These are phyloP conservation scores for Adoxophyes honmai DNA, from an alignment of 1,140 invertebrate species.

Conservation along the genomic window DNA sequence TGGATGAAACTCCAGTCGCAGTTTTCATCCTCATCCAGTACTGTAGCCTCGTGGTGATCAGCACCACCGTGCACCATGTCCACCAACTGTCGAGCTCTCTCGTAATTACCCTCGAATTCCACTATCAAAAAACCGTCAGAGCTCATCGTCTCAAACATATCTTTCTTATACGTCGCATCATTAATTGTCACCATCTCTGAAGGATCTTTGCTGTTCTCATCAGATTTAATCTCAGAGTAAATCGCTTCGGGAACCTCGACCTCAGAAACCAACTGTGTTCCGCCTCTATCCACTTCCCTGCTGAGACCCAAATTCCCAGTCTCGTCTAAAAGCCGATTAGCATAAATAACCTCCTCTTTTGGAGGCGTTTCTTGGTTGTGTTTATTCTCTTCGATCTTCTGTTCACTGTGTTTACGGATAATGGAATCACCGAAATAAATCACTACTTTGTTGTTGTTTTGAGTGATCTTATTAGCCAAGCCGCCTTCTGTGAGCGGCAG, in stretches of 20 bases:
- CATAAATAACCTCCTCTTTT: slow-evolving; percentile 71
- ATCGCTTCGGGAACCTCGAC: slow-evolving; percentile 68
- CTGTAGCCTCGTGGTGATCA: slow-evolving; percentile 66
- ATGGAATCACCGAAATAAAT: slow-evolving; percentile 84
- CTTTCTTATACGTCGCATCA: slow-evolving; percentile 62
- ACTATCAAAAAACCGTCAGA: slow-evolving; percentile 80
- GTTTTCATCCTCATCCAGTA: slow-evolving; percentile 74
- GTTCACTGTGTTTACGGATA: slow-evolving; percentile 70
- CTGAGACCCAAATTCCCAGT: slow-evolving; percentile 50
- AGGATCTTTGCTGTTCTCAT: slow-evolving; percentile 29
- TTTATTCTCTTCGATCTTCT: slow-evolving; percentile 53
- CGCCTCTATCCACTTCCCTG: slow-evolving; percentile 57
- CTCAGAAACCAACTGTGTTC: slow-evolving; percentile 63
- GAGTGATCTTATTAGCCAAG: slow-evolving; percentile 66
- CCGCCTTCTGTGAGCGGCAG: slow-evolving; percentile 36
- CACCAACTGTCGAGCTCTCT: slow-evolving; percentile 78
- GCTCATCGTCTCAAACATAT: slow-evolving; percentile 52
- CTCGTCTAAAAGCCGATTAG: slow-evolving; percentile 59
- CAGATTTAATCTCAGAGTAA: slow-evolving; percentile 63
- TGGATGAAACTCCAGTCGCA: slow-evolving; percentile 86
- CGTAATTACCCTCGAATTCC: slow-evolving; percentile 81
- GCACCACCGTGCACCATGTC: slow-evolving; percentile 74
- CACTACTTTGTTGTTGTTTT: slow-evolving; percentile 81
- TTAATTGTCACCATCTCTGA: slow-evolving; percentile 53
- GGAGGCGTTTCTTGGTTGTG: slow-evolving; percentile 35